Evolutionary conservation across 1,140 invertebrate genomes (phyloP).

Genomic region (Heliconius himera): DNA sequence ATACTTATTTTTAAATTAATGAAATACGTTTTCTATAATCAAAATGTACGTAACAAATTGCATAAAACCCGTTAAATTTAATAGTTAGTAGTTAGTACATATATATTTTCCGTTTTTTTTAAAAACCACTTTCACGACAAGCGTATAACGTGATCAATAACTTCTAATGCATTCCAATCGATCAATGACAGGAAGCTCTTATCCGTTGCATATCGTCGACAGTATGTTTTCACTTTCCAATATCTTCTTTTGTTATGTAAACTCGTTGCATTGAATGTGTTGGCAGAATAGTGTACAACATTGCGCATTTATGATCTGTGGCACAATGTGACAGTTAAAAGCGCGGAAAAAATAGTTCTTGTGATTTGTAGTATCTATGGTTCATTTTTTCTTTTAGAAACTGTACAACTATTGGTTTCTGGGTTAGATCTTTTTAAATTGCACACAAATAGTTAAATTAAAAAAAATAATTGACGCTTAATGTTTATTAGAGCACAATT

Average conservation of each 20-base stretch:
- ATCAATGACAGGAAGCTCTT: constrained; percentile 33
- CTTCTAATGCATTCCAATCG: constrained; percentile 29
- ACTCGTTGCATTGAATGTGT: constrained; percentile 13
- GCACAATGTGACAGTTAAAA: neutral
- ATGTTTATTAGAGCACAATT: neutral
- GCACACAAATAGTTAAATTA: neutral
- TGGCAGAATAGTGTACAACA: constrained; percentile 5
- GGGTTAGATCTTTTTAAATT: neutral
- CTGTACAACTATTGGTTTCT: neutral
- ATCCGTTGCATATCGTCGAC: constrained; percentile 30
- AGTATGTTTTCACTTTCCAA: constrained; percentile 36
- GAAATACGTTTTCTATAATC: neutral
- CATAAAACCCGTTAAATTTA: neutral
- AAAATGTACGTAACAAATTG: neutral
- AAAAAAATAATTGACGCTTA: neutral
- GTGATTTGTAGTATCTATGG: neutral
- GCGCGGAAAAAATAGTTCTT: neutral
- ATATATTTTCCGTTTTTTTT: neutral
- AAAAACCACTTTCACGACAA: constrained; percentile 6
- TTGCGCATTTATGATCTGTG: constrained; percentile 6
- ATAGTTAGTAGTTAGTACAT: neutral
- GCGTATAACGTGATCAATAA: constrained; percentile 9
- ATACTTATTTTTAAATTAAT: neutral
- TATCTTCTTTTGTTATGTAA: constrained; percentile 35
- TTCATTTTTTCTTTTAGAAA: neutral